Percentiles rank a stretch among this genome's conserved stretches.
Evolutionary conservation across 2,797 vertebrate species (phyloP).

Genomic region (Sylvia borin): DNA sequence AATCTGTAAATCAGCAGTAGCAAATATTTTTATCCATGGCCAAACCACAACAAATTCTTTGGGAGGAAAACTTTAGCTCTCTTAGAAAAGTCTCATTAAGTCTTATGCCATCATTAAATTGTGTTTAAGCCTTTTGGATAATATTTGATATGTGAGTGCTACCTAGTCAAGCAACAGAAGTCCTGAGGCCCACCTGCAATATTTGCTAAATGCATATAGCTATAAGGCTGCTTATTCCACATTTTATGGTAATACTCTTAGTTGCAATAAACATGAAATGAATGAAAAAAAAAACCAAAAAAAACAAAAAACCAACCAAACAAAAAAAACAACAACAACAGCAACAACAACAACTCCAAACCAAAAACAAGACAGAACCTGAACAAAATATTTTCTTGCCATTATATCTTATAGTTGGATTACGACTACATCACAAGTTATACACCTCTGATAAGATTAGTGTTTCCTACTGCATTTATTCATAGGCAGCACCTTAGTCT

Average conservation of each 20-base stretch:
- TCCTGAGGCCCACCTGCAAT: not conserved
- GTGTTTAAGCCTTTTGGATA: not conserved
- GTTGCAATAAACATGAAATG: not conserved
- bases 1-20: not conserved
- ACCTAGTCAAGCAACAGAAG: not conserved
- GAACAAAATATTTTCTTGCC: not conserved
- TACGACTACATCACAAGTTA: not conserved
- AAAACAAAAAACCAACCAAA: no score
- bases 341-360: no score
- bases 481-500: not conserved
- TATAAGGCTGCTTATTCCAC: not conserved
- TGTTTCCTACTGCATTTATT: not conserved
- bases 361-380: no score
- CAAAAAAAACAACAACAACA: no score
- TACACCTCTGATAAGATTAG: not conserved
- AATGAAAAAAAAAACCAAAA: no score
- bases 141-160: not conserved
- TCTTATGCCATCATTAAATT: not conserved
- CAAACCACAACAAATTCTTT: not conserved
- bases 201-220: not conserved
- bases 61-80: not conserved
- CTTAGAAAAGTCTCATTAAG: not conserved
- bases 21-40: not conserved
- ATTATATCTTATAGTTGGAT: not conserved
- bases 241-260: not conserved